These are phyloP conservation scores for Ictalurus punctatus DNA, from an alignment of 2,113 vertebrate genomes.

Conservation along the genomic window DNA sequence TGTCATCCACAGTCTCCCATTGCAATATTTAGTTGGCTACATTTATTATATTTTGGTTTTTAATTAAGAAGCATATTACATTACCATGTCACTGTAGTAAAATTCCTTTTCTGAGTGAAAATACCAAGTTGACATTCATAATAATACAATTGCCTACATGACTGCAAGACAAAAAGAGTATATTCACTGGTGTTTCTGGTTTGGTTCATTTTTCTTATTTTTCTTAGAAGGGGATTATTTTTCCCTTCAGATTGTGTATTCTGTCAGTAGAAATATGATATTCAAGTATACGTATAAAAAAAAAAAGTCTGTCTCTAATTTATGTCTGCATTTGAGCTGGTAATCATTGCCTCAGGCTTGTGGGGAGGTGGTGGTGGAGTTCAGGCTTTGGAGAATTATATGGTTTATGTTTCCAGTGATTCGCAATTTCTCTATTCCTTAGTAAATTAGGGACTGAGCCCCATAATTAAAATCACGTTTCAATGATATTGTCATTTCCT, in stretches of 20 bases:
- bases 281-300: slow-evolving; percentile 49
- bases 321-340: slow-evolving; percentile 70
- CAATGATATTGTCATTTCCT: slow-evolving; percentile 51
- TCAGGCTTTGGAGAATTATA: slow-evolving; percentile 56
- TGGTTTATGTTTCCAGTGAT: slow-evolving; percentile 59
- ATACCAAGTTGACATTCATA: background rate
- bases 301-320: slow-evolving; percentile 67
- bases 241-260: slow-evolving; percentile 37
- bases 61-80: background rate
- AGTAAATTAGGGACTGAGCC: slow-evolving; percentile 52
- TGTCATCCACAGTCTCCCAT: too few relatives aligned
- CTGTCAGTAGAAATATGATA: slow-evolving; percentile 43
- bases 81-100: background rate
- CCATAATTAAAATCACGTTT: slow-evolving; percentile 57
- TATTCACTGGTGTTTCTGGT: background rate
- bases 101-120: background rate
- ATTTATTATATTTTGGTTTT: background rate
- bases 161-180: background rate
- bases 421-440: slow-evolving; percentile 50
- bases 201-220: slow-evolving; percentile 15
- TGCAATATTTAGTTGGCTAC: background rate
- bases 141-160: background rate
- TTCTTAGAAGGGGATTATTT: slow-evolving; percentile 31
- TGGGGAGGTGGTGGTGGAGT: slow-evolving; percentile 62
- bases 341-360: slow-evolving; percentile 73